A percentile compares a stretch with the other conserved stretches of the same genome.
These are phyloP conservation scores for Morphnarchus princeps DNA, from an alignment of 2,113 vertebrate species.

Conservation along the genomic window DNA sequence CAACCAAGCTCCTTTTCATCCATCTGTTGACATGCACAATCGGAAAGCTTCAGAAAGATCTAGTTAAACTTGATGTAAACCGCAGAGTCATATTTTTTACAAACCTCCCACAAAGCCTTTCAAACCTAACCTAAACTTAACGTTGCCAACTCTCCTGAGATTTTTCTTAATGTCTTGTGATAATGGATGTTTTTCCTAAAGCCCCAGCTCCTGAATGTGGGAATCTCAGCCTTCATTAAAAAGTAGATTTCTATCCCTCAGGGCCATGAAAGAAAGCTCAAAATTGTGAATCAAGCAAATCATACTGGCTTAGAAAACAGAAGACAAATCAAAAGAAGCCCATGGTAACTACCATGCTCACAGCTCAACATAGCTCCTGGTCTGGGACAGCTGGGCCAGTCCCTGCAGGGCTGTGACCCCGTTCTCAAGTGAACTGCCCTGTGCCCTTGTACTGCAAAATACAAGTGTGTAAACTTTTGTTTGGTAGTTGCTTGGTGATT, in stretches of 20 bases:
- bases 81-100: background rate
- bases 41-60: background rate
- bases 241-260: background rate
- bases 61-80: background rate
- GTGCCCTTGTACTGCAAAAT: background rate
- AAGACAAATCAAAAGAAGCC: background rate
- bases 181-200: background rate
- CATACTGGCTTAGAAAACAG: background rate
- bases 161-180: background rate
- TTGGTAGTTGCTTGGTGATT: background rate
- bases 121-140: background rate
- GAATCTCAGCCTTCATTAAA: constrained; percentile 9
- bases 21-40: background rate
- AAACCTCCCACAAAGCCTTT: constrained; percentile 13
- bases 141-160: background rate
- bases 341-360: background rate
- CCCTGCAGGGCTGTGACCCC: background rate
- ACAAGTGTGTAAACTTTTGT: background rate
- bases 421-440: background rate
- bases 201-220: background rate
- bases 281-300: background rate
- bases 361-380: background rate
- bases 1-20: background rate
- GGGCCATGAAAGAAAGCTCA: background rate
- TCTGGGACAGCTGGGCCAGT: fast-evolving